Evolutionary conservation across 2,113 vertebrate genomes (phyloP).

Genomic region (Gambusia affinis): DNA sequence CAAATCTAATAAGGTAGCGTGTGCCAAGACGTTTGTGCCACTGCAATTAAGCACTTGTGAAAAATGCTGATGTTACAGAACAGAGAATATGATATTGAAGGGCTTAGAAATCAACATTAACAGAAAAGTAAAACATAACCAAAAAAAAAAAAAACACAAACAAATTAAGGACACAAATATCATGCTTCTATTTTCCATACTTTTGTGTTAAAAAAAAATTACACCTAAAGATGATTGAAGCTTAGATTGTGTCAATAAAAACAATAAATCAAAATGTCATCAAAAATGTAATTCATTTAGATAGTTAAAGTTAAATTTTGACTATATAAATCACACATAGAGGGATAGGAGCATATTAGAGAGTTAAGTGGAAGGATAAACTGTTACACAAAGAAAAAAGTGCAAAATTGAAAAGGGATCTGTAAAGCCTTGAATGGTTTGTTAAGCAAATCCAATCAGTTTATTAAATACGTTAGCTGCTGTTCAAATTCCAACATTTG

Average conservation of each 20-base stretch:
- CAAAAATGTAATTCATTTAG: neutral
- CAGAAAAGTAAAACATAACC: neutral
- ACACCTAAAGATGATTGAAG: too few species aligned
- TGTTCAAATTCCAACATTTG: neutral
- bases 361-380: neutral
- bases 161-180: too few species aligned
- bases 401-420: neutral
- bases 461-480: too few species aligned
- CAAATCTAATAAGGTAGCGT: conserved; percentile 30
- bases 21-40: conserved; percentile 25
- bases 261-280: too few species aligned
- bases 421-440: neutral
- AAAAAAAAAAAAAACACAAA: too few species aligned
- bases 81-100: neutral
- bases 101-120: neutral
- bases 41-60: conserved; percentile 14
- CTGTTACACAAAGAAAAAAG: neutral
- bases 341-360: neutral
- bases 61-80: neutral
- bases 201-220: too few species aligned
- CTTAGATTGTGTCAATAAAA: too few species aligned
- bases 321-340: neutral
- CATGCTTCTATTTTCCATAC: too few species aligned
- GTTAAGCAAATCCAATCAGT: too few species aligned
- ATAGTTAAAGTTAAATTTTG: neutral